Conservation (phyloP, 2,113 vertebrate genomes). For the Malurus cyaneus region DNA sequence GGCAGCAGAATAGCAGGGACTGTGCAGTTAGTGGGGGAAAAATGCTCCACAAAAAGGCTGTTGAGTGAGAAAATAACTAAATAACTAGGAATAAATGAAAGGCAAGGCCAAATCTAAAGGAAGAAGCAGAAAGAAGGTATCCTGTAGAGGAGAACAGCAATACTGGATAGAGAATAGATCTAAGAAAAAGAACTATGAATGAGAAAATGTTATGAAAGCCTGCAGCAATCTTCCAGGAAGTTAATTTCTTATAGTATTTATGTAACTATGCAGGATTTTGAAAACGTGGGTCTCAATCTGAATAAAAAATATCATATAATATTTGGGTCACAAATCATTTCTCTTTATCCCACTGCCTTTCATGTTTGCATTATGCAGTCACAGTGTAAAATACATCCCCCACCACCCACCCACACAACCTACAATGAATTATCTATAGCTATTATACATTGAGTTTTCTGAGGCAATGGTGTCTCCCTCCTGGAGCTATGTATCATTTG, state of each 20-base stretch:
- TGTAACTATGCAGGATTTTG: not conserved
- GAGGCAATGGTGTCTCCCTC: rapidly evolving
- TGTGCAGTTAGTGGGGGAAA: not conserved
- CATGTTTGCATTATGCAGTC: rapidly evolving
- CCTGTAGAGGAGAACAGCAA: not conserved
- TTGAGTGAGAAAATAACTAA: too few relatives aligned
- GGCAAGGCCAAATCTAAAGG: not conserved
- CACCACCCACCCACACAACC: not conserved
- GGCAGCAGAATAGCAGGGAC: not conserved
- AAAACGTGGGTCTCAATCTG: not conserved
- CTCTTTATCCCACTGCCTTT: not conserved
- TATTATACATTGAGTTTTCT: not conserved
- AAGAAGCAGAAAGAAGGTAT: not conserved
- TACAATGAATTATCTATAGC: not conserved
- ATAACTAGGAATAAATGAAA: not conserved
- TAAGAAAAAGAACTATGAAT: not conserved
- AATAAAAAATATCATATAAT: not conserved
- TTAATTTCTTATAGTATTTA: not conserved
- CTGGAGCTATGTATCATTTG: not conserved
- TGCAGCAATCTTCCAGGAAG: not conserved
- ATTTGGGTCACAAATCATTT: not conserved
- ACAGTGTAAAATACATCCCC: not conserved
- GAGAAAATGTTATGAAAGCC: not conserved
- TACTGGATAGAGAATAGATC: not conserved
- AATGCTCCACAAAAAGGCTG: not conserved